phyloP scores from a whole-genome alignment of 1,140 invertebrate genomes.

The Drosophila hydei region DNA sequence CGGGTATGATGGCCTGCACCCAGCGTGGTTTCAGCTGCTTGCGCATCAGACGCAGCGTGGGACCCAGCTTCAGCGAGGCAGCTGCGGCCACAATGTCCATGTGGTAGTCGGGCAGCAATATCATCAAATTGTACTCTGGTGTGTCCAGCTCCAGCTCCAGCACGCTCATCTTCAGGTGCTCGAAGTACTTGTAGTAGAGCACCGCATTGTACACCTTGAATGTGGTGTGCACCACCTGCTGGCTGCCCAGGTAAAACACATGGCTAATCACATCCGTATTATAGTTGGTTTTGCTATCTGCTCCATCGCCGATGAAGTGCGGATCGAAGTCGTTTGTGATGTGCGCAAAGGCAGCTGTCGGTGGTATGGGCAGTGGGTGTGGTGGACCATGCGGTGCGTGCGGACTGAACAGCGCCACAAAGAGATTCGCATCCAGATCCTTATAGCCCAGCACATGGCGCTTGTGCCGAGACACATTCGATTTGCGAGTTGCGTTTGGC shows the following conservation, averaged over 20 bases:
- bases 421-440: conserved; percentile 73
- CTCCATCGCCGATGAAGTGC: conserved; percentile 48
- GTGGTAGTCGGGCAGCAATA: conserved; percentile 86
- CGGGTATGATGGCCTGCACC: conserved; percentile 90
- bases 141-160: conserved; percentile 91
- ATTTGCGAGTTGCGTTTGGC: conserved; percentile 22
- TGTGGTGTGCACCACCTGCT: conserved; percentile 84
- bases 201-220: conserved; percentile 89
- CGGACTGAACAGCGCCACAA: conserved; percentile 67
- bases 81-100: conserved; percentile 80
- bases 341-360: conserved; percentile 47
- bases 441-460: conserved; percentile 69
- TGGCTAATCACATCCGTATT: conserved; percentile 81
- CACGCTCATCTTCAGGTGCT: conserved; percentile 88
- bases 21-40: conserved; percentile 87
- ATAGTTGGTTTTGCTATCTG: conserved; percentile 70
- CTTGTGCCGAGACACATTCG: conserved; percentile 56
- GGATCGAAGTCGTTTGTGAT: conserved; percentile 74
- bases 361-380: conserved; percentile 43
- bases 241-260: conserved; percentile 75
- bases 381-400: conserved; percentile 49
- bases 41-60: conserved; percentile 87
- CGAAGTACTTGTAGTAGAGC: conserved; percentile 90
- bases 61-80: conserved; percentile 82
- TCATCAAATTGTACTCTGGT: conserved; percentile 87